Evolutionary conservation across 1,140 invertebrate species (phyloP), one percentile per base, ranked within the genome.

Genomic region (Dolichoris vasculosae): DNA sequence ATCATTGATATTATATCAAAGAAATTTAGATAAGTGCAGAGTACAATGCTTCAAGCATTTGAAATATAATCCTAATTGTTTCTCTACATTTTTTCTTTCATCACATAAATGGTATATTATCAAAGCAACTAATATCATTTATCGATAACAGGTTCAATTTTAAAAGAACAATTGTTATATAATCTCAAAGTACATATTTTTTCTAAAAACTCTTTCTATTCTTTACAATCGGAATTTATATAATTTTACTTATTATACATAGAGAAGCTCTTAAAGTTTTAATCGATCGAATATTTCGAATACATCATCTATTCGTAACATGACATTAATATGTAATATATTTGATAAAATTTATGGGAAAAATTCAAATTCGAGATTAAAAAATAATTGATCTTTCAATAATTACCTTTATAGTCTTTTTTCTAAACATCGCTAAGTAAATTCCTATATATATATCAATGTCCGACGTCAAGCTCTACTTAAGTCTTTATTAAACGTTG

Each of bases 11-110:
- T 30, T 6, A 69, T 88, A 89, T 86, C 82, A 82, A 89, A 87
- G 90, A 87, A 88, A 88, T 87, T 89, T 90, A 90, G 88, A 87
- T 86, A 75, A 89, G 88, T 88, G 84, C 69, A 35, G 76, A 75
- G 43, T 75, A 63, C 38, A 80, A 32, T 85, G 81, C 67, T 81
- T 73, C n/a, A 84, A 79, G 76, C n/a, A 78, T 84, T 84, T 64
- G 26, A 79, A 38, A 75, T 85, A 85, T 55, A 84, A 78, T 81
- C 13, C 51, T 75, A 85, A 26, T 30, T 80, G 0, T 75, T 64
- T 64, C 11, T 43, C 35, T 80, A 30, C 35, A 76, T 67, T 20
- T 79, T 85, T 69, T 79, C 26, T 69, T 71, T 84, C 83, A 79
- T 84, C 83, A 84, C 83, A 79, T 77, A 80, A 63, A 75, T 75